Percentiles rank a stretch among this genome's conserved stretches.
These are phyloP conservation scores for Pissodes strobi DNA, from an alignment of 1,140 invertebrate species.

Conservation along the genomic window DNA sequence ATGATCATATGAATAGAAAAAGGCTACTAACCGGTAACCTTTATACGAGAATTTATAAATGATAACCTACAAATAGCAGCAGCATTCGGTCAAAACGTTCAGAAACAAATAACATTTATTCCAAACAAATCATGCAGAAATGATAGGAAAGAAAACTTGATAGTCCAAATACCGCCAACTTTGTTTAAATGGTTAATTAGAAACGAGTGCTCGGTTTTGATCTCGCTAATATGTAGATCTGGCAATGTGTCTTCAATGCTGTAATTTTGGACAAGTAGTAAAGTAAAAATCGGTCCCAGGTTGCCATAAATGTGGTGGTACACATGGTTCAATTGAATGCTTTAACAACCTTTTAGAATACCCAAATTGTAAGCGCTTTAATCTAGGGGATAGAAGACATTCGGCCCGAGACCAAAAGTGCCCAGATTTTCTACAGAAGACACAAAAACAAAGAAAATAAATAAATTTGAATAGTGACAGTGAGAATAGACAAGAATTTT, in stretches of 20 bases:
- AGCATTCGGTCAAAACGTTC: background rate
- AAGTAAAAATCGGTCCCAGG: too few species aligned
- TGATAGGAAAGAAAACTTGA: background rate
- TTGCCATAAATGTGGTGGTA: background rate
- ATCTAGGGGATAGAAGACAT: background rate
- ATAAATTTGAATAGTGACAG: background rate
- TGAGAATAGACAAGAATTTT: background rate
- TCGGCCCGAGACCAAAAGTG: background rate
- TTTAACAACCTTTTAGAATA: background rate
- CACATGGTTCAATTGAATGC: background rate
- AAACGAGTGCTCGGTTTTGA: background rate
- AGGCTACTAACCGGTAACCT: background rate
- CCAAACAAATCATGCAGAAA: background rate
- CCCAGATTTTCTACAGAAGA: background rate
- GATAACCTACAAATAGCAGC: background rate
- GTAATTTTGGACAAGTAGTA: background rate
- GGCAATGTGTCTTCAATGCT: background rate
- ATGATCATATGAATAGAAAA: background rate
- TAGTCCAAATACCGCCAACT: background rate
- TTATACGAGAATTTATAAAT: background rate
- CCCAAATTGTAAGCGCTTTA: background rate
- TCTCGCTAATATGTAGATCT: background rate
- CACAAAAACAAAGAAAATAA: background rate
- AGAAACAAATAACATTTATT: background rate
- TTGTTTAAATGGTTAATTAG: background rate